phyloP scores from a whole-genome alignment of 2,113 vertebrate species.

The Grallaria varia region DNA sequence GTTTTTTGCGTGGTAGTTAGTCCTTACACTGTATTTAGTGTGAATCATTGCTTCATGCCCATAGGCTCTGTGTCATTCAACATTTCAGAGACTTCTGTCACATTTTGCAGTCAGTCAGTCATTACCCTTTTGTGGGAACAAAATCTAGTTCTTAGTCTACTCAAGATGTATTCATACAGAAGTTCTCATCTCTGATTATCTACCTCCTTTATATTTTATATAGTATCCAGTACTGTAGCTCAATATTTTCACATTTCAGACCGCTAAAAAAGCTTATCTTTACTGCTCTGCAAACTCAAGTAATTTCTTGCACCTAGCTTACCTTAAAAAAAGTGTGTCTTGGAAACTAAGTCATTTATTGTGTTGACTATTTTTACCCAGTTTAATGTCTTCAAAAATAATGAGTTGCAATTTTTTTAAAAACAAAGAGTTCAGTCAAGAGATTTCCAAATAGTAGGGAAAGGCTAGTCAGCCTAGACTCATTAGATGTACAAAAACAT shows the following conservation, averaged over 20 bases:
- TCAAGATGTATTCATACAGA: background rate
- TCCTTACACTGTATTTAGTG: background rate
- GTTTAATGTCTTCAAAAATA: background rate
- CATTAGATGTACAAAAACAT: background rate
- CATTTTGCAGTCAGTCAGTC: background rate
- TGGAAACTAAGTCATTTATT: background rate
- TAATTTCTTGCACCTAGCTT: background rate
- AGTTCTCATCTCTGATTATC: background rate
- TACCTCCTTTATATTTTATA: background rate
- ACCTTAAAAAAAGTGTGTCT: background rate
- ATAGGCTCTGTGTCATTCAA: background rate
- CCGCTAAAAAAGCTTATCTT: background rate
- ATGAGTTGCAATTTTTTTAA: background rate
- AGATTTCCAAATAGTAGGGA: background rate
- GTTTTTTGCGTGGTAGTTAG: background rate
- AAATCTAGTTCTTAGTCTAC: background rate
- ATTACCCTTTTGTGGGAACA: background rate
- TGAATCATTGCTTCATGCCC: background rate
- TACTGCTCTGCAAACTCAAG: background rate
- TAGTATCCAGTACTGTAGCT: background rate
- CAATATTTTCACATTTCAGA: background rate
- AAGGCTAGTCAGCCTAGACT: background rate
- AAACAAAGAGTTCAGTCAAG: background rate
- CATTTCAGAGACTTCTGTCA: background rate
- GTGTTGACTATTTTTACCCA: background rate